Evolutionary conservation across 2,888 invertebrate species (phyloP).

Genomic region (Drosophila niveifrons): DNA sequence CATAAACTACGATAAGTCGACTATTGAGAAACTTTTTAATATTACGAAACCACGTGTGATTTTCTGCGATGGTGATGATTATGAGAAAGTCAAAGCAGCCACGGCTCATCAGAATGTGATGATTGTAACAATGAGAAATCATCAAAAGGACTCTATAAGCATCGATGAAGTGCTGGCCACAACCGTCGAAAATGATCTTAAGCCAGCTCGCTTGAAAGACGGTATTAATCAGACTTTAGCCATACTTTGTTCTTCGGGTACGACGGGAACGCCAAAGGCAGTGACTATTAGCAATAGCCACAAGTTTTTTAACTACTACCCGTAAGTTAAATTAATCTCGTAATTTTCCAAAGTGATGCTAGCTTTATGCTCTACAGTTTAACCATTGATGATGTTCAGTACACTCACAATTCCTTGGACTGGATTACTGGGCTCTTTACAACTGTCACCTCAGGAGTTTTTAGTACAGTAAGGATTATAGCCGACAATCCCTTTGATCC

Average conservation of each 20-base stretch:
- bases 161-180: conserved; percentile 50
- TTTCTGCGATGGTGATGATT: conserved; percentile 71
- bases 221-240: conserved; percentile 76
- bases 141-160: conserved; percentile 30
- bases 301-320: conserved; percentile 32
- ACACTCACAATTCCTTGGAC: conserved; percentile 71
- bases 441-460: conserved; percentile 62
- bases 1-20: conserved; percentile 52
- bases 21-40: conserved; percentile 53
- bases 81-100: conserved; percentile 46
- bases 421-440: conserved; percentile 69
- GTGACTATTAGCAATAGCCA: conserved; percentile 65
- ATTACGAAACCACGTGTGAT: conserved; percentile 68
- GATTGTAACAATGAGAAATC: conserved; percentile 64
- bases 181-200: conserved; percentile 44
- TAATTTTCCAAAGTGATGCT: neutral
- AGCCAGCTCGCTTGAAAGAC: conserved; percentile 60
- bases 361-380: conserved; percentile 27
- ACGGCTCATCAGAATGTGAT: conserved; percentile 33
- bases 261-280: conserved; percentile 80
- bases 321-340: conserved; percentile 29
- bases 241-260: conserved; percentile 82
- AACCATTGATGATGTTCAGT: conserved; percentile 66
- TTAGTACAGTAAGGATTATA: conserved; percentile 72
- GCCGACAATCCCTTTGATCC: conserved; percentile 66